Percentiles rank a stretch among this genome's conserved stretches.
phyloP scores from a whole-genome alignment of 2,113 vertebrate species.

The Struthidea cinerea region DNA sequence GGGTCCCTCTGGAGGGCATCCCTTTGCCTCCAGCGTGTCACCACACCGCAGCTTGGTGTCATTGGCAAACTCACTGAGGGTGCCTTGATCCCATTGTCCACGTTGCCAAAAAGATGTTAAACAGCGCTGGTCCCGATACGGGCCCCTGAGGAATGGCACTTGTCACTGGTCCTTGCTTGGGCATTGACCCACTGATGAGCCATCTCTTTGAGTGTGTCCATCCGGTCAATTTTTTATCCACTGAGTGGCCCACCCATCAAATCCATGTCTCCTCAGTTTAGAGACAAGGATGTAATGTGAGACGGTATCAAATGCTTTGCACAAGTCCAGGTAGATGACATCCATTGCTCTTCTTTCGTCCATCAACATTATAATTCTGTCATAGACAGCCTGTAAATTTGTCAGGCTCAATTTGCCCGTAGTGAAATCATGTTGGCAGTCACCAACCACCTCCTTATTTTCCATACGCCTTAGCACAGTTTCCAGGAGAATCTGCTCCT shows the following conservation, averaged over 20 bases:
- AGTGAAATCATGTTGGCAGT: background rate
- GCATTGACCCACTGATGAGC: background rate
- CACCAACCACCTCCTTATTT: background rate
- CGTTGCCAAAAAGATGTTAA: background rate
- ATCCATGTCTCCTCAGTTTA: background rate
- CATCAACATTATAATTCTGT: background rate
- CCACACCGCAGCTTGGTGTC: background rate
- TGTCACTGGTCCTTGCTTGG: background rate
- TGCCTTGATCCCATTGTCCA: background rate
- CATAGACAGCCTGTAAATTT: background rate
- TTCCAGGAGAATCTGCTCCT: background rate
- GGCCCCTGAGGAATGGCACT: background rate
- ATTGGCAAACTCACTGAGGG: background rate
- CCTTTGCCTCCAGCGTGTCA: background rate
- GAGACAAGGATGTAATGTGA: background rate
- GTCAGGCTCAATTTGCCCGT: background rate
- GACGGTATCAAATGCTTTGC: background rate
- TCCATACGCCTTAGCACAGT: background rate
- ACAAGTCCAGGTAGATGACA: too few species aligned
- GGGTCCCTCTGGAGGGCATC: background rate
- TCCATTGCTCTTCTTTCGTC: background rate
- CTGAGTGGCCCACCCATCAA: background rate
- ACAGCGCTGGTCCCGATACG: accelerated
- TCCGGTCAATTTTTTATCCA: background rate
- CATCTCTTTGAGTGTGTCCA: background rate